These are phyloP conservation scores for Rhabdophis nuchalis DNA, from an alignment of 2,797 vertebrate species.

Conservation along the genomic window DNA sequence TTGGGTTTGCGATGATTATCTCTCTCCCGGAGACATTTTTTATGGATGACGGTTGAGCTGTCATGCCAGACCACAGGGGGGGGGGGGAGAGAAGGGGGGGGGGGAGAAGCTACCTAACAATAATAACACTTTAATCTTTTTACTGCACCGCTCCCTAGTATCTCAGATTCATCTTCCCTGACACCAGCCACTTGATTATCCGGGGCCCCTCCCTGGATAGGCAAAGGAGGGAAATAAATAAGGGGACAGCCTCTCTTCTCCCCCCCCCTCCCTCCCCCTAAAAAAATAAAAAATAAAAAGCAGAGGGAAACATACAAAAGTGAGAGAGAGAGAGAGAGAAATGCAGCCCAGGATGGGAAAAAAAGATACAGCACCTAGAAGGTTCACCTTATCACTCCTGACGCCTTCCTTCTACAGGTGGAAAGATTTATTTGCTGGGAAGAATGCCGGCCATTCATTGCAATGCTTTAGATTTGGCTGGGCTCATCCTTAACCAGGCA, in stretches of 20 bases:
- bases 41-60: constrained; percentile 85
- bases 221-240: constrained; percentile 78
- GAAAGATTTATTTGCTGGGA: constrained; percentile 70
- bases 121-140: constrained; percentile 84
- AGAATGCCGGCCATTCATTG: constrained; percentile 48
- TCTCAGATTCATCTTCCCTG: constrained; percentile 83
- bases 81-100: constrained; percentile 34
- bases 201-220: constrained; percentile 74
- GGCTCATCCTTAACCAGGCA: constrained; percentile 37
- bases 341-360: not conserved
- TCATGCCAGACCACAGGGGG: constrained; percentile 71
- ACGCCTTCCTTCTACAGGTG: constrained; percentile 67
- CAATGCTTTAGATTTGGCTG: constrained; percentile 46
- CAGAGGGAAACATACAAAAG: not conserved
- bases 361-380: not conserved
- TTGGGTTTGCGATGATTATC: constrained; percentile 99
- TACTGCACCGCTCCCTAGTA: constrained; percentile 79
- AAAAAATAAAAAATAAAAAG: not conserved
- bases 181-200: constrained; percentile 78
- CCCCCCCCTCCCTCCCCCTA: not conserved
- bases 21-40: constrained; percentile 89
- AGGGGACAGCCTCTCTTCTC: constrained; percentile 61
- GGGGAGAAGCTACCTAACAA: constrained; percentile 71
- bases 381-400: constrained; percentile 49
- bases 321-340: accelerated